Evolutionary conservation across 2,113 vertebrate species (phyloP).

Genomic region (Dromas ardeola): DNA sequence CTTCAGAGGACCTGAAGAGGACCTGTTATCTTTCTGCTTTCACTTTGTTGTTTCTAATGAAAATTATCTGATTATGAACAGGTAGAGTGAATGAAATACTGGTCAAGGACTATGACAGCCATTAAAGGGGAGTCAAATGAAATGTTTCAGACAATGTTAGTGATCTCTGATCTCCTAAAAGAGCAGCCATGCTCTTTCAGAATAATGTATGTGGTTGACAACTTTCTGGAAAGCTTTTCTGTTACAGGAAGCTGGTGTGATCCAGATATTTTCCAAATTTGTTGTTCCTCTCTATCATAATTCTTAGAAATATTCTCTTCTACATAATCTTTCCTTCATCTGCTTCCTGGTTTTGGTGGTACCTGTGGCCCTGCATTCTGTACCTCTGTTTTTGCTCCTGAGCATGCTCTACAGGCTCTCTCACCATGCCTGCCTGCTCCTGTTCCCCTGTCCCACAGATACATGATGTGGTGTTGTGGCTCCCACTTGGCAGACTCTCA

Average conservation of each 20-base stretch:
- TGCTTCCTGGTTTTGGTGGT: background rate
- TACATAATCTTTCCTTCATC: background rate
- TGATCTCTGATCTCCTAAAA: background rate
- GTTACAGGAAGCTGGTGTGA: background rate
- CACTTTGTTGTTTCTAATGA: background rate
- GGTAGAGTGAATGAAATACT: background rate
- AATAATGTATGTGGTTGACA: background rate
- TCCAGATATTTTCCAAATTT: background rate
- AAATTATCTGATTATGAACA: background rate
- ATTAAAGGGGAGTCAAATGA: background rate
- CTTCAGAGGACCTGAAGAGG: background rate
- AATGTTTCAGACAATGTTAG: background rate
- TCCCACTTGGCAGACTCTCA: background rate
- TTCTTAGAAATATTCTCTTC: background rate
- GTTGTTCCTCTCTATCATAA: background rate
- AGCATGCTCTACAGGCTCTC: background rate
- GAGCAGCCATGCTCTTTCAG: background rate
- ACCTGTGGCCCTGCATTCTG: background rate
- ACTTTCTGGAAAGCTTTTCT: background rate
- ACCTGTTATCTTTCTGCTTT: background rate
- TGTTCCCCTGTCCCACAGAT: background rate
- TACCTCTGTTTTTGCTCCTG: background rate
- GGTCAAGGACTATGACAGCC: background rate
- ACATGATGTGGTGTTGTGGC: fast-evolving
- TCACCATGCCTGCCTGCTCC: background rate